Base-by-base conservation (phyloP, 2,888 invertebrate species). In the Zonitis immaculata region DNA sequence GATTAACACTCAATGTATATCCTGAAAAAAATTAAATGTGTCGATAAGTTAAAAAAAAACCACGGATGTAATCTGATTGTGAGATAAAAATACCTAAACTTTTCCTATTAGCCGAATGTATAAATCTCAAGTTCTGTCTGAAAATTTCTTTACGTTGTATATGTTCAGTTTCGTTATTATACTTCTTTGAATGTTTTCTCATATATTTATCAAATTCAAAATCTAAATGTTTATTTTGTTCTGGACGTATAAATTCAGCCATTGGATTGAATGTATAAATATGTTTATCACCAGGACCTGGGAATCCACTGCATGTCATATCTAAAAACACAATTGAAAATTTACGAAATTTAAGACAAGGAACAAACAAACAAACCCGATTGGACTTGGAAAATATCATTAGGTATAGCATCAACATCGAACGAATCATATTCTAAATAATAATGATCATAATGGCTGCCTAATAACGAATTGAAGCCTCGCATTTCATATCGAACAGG, bases 361-460 rank as follows among this genome's bases (percentile, higher is more conserved):
- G 6, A 7, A 32, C 7, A 2, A 14, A 7, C 4, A 1, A 14
- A 6, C 12, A 14, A 73, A 89, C 87, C 80, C 52, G 79, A 65
- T 54, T 82, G 80, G 25, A 91, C 72, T 56, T 82, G 75, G 68
- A 92, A 93, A 1, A 88, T 85, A 27, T 82, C 80, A 42, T 84
- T 79, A 55, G 84, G 82, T 35, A 89, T 88, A 32, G 81, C 80
- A 27, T 87, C 87, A 6, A 83, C 80, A 39, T 81, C 76, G 58
- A 83, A 87, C 56, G 79, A 79, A 42, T 84, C 83, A 68, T 96
- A 96, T 42, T 88, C 85, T 44, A 97, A 73, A 72, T 89, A 91
- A 70, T 97, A 97, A 73, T 95, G 95, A 75, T 97, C 96, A 70
- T 90, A 96, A 75, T 97, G 96, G 0, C 95, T 95, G 1, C 95